Evolutionary conservation across 2,888 invertebrate genomes (phyloP).

Genomic region (Trypoxylon attenuatum): DNA sequence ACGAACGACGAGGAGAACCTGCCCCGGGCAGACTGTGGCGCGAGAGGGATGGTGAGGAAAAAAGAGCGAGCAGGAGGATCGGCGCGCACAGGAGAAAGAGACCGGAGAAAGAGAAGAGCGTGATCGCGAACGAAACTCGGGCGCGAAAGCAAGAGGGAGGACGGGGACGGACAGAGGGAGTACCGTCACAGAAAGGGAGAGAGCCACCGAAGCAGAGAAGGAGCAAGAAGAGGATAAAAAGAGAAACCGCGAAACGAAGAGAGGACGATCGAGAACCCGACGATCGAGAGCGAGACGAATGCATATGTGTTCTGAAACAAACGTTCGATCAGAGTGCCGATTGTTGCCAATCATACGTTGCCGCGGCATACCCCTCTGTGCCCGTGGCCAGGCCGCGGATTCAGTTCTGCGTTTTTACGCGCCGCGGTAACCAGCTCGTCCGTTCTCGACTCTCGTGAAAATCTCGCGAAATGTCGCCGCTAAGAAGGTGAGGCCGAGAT

Average conservation of each 20-base stretch:
- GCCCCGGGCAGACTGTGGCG: neutral
- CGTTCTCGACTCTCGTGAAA: neutral
- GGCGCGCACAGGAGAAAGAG: constrained; percentile 16
- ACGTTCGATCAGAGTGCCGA: constrained; percentile 74
- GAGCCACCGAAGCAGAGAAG: constrained; percentile 28
- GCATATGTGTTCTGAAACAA: constrained; percentile 71
- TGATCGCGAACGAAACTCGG: too few species aligned
- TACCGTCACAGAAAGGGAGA: constrained; percentile 13
- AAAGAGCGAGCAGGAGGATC: constrained; percentile 2
- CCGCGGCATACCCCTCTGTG: constrained; percentile 66
- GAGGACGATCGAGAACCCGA: constrained; percentile 29
- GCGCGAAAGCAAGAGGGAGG: neutral
- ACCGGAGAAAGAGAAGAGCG: constrained; percentile 26
- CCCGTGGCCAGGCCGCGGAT: constrained; percentile 64
- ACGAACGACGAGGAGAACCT: neutral
- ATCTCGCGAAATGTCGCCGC: neutral
- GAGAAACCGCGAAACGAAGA: constrained; percentile 37
- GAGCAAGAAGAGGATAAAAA: constrained; percentile 24
- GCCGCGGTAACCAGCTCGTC: constrained; percentile 60
- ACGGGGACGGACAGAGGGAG: neutral
- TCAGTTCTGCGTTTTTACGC: constrained; percentile 73
- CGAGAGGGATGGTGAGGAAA: neutral
- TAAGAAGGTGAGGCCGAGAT: too few species aligned
- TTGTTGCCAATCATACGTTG: constrained; percentile 74
- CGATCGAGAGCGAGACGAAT: constrained; percentile 49